Evolutionary conservation across 23 tunicate species (phyloP), one percentile per base, ranked within the genome.

Genomic region (Halocynthia roretzi): DNA sequence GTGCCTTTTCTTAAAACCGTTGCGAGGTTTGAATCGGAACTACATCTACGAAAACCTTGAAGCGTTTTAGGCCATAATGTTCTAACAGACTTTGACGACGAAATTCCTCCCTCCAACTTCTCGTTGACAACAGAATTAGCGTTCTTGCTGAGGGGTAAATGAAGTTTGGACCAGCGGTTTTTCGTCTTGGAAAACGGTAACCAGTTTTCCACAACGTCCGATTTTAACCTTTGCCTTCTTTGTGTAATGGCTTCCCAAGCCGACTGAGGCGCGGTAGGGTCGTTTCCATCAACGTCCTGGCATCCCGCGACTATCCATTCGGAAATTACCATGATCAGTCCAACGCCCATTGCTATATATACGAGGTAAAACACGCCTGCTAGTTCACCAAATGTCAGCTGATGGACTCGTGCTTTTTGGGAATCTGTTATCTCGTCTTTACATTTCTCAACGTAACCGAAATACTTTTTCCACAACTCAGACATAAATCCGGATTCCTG

Each of bases 361-460:
- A 92, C 88, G 15, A 92, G 54, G 60, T 92, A 92, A 63, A 86
- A 92, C 6, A 92, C 85, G 7, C 98, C 98, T 6, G 98, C 98
- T 18, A 92, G 67, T 69, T 92, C 91, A 44, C n/a, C 66, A 50
- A 86, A 75, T 11, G 80, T 78, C 5, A 92, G 58, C 12, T 49
- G 83, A 11, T 62, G 77, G 9, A 70, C 71, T 5, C 53, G 63
- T 49, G 63, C 73, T 12, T 53, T 52, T 18, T 68, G 14, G 5
- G 19, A 53, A 7, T 54, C 61, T 12, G 55, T 55, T 48, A 55
- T 31, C 15, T n/a, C n/a, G 21, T 52, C 55, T 51, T 58, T 70
- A 70, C 91, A 86, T 8, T 40, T 12, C 5, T 63, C 67, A 31
- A 86, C 53, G 9, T 69, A 75, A 18, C 66, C 54, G 67, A 83